phyloP scores from a whole-genome alignment of 2,113 vertebrate species.

The Macrotis lagotis region DNA sequence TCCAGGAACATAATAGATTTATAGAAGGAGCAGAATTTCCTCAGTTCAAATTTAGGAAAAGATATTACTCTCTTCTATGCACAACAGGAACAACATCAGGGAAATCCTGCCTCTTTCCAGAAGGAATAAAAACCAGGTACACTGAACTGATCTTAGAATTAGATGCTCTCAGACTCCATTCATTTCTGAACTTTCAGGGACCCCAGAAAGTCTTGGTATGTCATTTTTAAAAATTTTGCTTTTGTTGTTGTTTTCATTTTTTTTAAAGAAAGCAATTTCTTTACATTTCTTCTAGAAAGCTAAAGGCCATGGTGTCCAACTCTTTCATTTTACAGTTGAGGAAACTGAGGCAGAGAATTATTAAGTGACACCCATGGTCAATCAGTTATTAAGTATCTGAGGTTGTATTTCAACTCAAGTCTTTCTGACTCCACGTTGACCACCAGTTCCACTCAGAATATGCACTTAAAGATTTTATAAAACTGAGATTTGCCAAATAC shows the following conservation, averaged over 20 bases:
- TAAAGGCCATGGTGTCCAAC: not conserved
- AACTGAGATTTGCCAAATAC: not conserved
- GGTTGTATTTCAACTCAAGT: not conserved
- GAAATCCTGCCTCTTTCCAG: constrained; percentile 69
- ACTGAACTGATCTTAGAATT: constrained; percentile 28
- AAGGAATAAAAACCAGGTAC: constrained; percentile 65
- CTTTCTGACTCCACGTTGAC: not conserved
- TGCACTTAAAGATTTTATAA: not conserved
- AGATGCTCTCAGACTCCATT: constrained; percentile 48
- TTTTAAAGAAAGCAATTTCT: fast-evolving
- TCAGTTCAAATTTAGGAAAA: constrained; percentile 8
- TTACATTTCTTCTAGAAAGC: not conserved
- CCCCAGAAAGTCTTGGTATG: constrained; percentile 37
- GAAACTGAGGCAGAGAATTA: not conserved
- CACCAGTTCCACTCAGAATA: not conserved
- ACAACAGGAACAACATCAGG: constrained; percentile 48
- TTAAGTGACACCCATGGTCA: not conserved
- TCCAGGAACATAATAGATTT: not conserved
- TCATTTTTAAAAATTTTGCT: too few species aligned
- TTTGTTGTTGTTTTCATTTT: too few species aligned
- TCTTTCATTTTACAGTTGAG: not conserved
- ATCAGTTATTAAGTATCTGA: not conserved
- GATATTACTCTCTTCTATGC: constrained; percentile 51
- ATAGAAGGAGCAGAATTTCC: constrained; percentile 36
- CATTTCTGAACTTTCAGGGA: constrained; percentile 33